phyloP scores from a whole-genome alignment of 2,888 invertebrate species.

The Cephus nigrinus region DNA sequence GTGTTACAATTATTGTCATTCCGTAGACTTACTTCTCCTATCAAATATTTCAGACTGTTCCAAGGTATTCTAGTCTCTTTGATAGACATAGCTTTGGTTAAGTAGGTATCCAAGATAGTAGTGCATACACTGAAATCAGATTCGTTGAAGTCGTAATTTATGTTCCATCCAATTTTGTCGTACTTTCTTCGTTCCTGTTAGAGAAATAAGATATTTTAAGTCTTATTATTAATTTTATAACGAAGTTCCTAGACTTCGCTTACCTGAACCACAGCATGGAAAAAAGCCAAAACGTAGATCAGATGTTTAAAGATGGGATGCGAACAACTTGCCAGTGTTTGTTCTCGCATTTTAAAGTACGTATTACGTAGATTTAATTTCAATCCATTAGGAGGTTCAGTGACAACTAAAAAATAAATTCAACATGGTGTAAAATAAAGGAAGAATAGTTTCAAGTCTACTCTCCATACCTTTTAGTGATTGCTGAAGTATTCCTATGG shows the following conservation, averaged over 20 bases:
- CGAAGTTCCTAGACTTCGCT: background rate
- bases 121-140: constrained; percentile 92
- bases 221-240: background rate
- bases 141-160: constrained; percentile 92
- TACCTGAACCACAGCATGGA: constrained; percentile 92
- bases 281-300: constrained; percentile 90
- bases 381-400: constrained; percentile 91
- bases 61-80: constrained; percentile 81
- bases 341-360: constrained; percentile 85
- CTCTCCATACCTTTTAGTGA: constrained; percentile 77
- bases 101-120: constrained; percentile 85
- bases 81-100: constrained; percentile 75
- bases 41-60: constrained; percentile 90
- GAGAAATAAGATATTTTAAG: constrained; percentile 12
- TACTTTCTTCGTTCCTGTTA: constrained; percentile 88
- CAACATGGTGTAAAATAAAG: constrained; percentile 10
- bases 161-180: constrained; percentile 95
- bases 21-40: constrained; percentile 80
- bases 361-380: constrained; percentile 90
- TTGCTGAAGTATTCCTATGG: constrained; percentile 88
- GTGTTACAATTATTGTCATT: background rate
- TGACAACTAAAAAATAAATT: constrained; percentile 77
- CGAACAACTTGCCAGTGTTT: constrained; percentile 77
- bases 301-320: constrained; percentile 85
- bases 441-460: background rate